Conservation (phyloP, 2,888 invertebrate species). For the Calliphora vomitoria region DNA sequence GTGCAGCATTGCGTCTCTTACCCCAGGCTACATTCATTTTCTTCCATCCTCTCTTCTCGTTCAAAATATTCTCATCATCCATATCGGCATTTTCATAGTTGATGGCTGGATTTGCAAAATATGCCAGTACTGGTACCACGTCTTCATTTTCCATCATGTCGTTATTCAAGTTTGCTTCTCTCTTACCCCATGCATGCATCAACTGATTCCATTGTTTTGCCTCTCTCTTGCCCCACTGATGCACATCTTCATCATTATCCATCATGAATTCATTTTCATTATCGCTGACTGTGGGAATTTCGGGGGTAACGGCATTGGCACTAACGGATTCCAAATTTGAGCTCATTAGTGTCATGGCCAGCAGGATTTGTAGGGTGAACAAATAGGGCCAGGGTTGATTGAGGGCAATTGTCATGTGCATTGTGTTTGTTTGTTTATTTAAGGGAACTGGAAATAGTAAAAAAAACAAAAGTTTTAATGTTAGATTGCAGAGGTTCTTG, state of each 20-base stretch:
- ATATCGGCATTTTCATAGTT: constrained; percentile 63
- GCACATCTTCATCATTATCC: constrained; percentile 82
- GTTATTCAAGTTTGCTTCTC: constrained; percentile 80
- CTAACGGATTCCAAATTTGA: constrained; percentile 52
- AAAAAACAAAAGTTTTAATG: too few species aligned
- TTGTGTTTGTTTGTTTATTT: constrained; percentile 25
- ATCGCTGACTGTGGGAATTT: constrained; percentile 70
- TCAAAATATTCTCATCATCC: constrained; percentile 67
- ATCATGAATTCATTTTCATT: constrained; percentile 71
- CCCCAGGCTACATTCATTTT: constrained; percentile 91
- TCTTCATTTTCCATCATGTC: constrained; percentile 77
- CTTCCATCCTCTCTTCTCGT: constrained; percentile 89
- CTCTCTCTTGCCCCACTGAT: constrained; percentile 89
- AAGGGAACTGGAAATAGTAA: background rate
- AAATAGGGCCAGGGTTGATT: constrained; percentile 25
- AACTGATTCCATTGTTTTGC: constrained; percentile 88
- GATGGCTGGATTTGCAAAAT: constrained; percentile 76
- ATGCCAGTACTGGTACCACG: constrained; percentile 76
- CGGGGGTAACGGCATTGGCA: constrained; percentile 70
- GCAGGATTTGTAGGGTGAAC: constrained; percentile 30
- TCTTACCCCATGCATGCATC: constrained; percentile 89
- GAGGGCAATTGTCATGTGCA: background rate
- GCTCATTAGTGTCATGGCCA: constrained; percentile 42
- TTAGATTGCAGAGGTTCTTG: too few species aligned
- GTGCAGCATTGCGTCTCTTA: constrained; percentile 86